Conservation (phyloP, 1,140 invertebrate species). For the Brevipalpus yothersi region DNA sequence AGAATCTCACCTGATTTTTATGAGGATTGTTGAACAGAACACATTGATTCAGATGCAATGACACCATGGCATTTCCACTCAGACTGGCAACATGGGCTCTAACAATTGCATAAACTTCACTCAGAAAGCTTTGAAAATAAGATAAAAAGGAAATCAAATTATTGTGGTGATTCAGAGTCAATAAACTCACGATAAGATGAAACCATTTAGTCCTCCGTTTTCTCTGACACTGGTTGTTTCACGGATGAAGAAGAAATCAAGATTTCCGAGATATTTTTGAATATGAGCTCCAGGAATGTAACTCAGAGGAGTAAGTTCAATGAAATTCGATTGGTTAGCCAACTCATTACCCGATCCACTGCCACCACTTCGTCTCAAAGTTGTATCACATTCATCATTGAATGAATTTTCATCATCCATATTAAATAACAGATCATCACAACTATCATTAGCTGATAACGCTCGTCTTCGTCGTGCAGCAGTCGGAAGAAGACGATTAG, state of each 20-base stretch:
- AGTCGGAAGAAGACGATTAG: neutral
- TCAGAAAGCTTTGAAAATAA: slow-evolving; percentile 66
- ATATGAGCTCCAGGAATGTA: slow-evolving; percentile 52
- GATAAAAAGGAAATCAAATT: slow-evolving; percentile 18
- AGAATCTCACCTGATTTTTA: slow-evolving; percentile 61
- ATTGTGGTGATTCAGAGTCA: too few relatives aligned
- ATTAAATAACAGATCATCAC: slow-evolving; percentile 30
- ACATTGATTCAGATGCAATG: slow-evolving; percentile 74
- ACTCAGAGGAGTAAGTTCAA: slow-evolving; percentile 60
- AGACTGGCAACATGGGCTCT: slow-evolving; percentile 70
- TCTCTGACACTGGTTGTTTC: slow-evolving; percentile 32
- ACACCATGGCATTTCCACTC: slow-evolving; percentile 79
- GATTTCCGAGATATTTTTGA: slow-evolving; percentile 62
- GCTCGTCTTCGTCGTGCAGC: neutral
- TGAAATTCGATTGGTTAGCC: slow-evolving; percentile 22
- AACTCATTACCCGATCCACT: neutral
- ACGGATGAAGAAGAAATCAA: slow-evolving; percentile 84
- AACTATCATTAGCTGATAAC: slow-evolving; percentile 20
- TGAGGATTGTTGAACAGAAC: slow-evolving; percentile 70
- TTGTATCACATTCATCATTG: neutral
- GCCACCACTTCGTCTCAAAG: neutral
- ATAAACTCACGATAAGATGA: slow-evolving; percentile 22
- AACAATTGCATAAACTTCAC: slow-evolving; percentile 68
- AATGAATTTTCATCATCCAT: slow-evolving; percentile 33
- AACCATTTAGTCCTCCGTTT: slow-evolving; percentile 66